Base-by-base conservation (phyloP, 2,888 invertebrate genomes). In the Apamea crenata region DNA sequence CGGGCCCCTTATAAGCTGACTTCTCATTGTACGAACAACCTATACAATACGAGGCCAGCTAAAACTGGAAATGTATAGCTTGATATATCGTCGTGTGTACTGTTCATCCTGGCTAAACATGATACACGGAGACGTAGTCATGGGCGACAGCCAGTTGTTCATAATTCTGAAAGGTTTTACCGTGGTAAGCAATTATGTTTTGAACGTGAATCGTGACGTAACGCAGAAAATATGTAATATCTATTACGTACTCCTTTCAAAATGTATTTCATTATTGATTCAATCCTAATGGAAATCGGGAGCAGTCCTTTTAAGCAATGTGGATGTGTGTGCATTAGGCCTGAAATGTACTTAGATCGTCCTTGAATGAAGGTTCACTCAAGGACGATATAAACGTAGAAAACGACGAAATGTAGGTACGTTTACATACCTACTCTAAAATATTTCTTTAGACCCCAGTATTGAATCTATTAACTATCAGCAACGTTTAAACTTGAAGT, bases 301-400 rank as follows among this genome's bases (percentile, higher is more conserved):
- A n/a, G 16, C 29, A 16, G 21, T 50, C 84, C 84, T 81, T 78
- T 83, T 59, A 81, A 59, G 79, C 63, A 78, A 65, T 81, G 83
- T 81, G 63, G 61, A 81, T 78, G n/a, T n/a, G n/a, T n/a, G n/a
- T n/a, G 83, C 47, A 78, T 83, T 65, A 65, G 61, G 4, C 47
- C 79, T 53, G 12, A 68, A 77, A 70, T 83, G 29, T 70, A 32
- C 70, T 44, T 63, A 44, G 32, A 29, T 70, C n/a, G 16, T 56
- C 76, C 67, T 76, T 75, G 53, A 47, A 29, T 68, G 32, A n/a
- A 16, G n/a, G n/a, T n/a, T n/a, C n/a, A n/a, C n/a, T n/a, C n/a
- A n/a, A n/a, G n/a, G n/a, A n/a, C n/a, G n/a, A n/a, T n/a, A n/a
- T n/a, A n/a, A n/a, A n/a, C n/a, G n/a, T n/a, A n/a, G n/a, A n/a